These are phyloP conservation scores for Rhorus exstirpatorius DNA, from an alignment of 2,888 invertebrate genomes.

Conservation along the genomic window DNA sequence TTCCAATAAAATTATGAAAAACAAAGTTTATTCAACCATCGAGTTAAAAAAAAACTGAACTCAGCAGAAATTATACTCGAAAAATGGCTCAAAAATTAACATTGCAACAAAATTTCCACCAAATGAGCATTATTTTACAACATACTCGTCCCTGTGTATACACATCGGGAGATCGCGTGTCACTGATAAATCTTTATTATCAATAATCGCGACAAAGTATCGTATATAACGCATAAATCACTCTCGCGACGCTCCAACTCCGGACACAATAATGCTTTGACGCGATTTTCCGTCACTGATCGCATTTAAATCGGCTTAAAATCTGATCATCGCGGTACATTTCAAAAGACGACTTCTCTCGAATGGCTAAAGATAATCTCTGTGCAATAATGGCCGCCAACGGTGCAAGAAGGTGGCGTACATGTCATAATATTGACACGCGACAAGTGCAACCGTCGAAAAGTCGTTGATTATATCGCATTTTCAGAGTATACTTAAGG, in stretches of 20 bases:
- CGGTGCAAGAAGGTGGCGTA: constrained; percentile 30
- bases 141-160: constrained; percentile 7
- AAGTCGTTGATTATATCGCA: constrained; percentile 42
- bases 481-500: constrained; percentile 46
- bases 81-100: not conserved
- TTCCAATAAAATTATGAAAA: too few relatives aligned
- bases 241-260: not conserved
- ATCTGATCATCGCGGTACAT: constrained; percentile 42
- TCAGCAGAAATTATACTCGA: not conserved
- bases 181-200: constrained; percentile 22
- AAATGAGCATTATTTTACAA: not conserved
- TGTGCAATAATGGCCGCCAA: constrained; percentile 42
- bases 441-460: constrained; percentile 29
- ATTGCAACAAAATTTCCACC: not conserved
- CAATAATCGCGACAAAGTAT: constrained; percentile 28
- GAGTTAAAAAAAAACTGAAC: not conserved
- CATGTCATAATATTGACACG: constrained; percentile 68
- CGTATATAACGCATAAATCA: constrained; percentile 32
- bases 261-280: not conserved
- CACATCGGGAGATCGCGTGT: constrained; percentile 20
- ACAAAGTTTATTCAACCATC: not conserved
- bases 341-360: constrained; percentile 6
- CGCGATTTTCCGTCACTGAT: constrained; percentile 44
- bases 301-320: constrained; percentile 32
- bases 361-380: constrained; percentile 46